Evolutionary conservation across 2,797 vertebrate species (phyloP), one percentile per base, ranked within the genome.

Genomic region (Ptychadena robeensis): DNA sequence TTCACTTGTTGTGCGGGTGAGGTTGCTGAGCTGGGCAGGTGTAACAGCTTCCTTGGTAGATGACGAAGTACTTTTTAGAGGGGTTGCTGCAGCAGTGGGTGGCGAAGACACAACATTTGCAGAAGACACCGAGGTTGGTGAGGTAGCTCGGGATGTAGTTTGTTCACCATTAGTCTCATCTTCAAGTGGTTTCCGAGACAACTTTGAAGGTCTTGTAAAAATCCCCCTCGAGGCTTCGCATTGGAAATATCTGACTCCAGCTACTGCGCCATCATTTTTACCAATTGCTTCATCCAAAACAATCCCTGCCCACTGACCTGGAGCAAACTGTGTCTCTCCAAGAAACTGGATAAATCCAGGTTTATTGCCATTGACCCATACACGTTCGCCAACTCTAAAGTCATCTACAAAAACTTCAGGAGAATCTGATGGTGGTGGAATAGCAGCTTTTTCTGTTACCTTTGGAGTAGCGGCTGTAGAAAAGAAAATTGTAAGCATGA

Each of bases 271-370:
- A 0, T 99, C 98, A 0, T 99, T 99, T 91, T 99, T 99, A 15
- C 97, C 98, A 6, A 99, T 98, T 5, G 96, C 90, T 85, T 99
- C 98, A 1, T 99, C 97, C 57, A 99, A 88, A 82, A 99, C 97
- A 11, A 99, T 98, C 37, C 98, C 98, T 0, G 98, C 98, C 98
- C 98, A 99, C 83, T 99, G 97, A 57, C 98, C 98, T 0, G 97
- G 97, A 0, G 98, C 97, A 44, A 99, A 99, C 86, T 99, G 97
- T 0, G 97, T 97, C 27, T 94, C 94, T 0, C 98, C 98, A 0
- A 98, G 89, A 81, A 98, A 99, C 85, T 95, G 96, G 86, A 99
- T 96, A 10, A 93, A 95, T 37, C 98, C 98, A 0, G 96, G 96
- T 86, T 98, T 98, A 88, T 95, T 96, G 25, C 97, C 97, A 0